phyloP scores from a whole-genome alignment of 2,797 vertebrate species.

The Otolemur crassicaudatus region DNA sequence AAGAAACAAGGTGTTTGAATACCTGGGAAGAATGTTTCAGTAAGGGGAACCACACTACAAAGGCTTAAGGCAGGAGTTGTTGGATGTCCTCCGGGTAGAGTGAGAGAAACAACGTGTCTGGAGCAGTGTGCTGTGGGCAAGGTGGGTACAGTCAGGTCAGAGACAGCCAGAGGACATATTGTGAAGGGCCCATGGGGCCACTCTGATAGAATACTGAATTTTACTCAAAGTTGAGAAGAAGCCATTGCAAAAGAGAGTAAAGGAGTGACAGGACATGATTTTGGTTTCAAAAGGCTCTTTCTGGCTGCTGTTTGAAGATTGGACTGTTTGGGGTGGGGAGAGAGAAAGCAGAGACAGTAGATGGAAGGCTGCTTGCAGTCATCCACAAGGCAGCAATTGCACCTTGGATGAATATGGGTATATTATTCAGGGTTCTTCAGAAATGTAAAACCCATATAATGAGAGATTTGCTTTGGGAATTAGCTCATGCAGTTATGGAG shows the following conservation, averaged over 20 bases:
- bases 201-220: not conserved
- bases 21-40: not conserved
- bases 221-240: not conserved
- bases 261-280: not conserved
- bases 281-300: not conserved
- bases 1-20: not conserved
- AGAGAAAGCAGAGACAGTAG: not conserved
- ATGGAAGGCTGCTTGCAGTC: not conserved
- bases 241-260: not conserved
- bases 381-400: not conserved
- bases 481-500: not conserved
- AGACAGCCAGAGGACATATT: not conserved
- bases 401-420: not conserved
- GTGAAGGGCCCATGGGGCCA: not conserved
- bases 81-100: not conserved
- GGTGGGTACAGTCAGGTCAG: not conserved
- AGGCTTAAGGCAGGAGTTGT: not conserved
- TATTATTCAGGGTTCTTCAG: not conserved
- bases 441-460: not conserved
- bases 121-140: not conserved
- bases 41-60: not conserved
- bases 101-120: not conserved
- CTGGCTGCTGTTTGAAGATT: not conserved
- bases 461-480: not conserved
- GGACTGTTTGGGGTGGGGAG: not conserved